Percentiles rank a stretch among this genome's conserved stretches.
Evolutionary conservation across 2,113 vertebrate species (phyloP).

Genomic region (Megaleporinus macrocephalus): DNA sequence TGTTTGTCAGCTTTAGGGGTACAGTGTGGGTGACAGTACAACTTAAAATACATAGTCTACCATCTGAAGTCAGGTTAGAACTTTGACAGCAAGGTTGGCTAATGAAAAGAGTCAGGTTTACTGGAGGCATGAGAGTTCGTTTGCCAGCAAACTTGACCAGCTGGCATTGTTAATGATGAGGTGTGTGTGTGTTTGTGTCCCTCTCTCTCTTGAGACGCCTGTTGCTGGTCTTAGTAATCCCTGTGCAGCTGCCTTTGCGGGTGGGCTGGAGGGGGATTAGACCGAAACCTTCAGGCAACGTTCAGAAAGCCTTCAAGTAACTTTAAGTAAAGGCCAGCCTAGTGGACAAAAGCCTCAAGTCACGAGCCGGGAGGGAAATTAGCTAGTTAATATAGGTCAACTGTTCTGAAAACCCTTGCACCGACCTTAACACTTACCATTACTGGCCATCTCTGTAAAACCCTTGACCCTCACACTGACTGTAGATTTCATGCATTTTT

Average conservation of each 20-base stretch:
- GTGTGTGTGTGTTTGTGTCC: slow-evolving; percentile 50
- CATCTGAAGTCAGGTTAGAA: not conserved
- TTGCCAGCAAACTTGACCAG: not conserved
- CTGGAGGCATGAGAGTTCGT: not conserved
- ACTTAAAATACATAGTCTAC: not conserved
- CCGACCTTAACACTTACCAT: not conserved
- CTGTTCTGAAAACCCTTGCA: slow-evolving; percentile 19
- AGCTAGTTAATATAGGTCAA: slow-evolving; percentile 58
- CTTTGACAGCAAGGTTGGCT: not conserved
- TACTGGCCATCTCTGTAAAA: not conserved
- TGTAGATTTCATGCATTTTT: not conserved
- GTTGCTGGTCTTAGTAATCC: slow-evolving; percentile 66
- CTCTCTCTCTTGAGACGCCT: slow-evolving; percentile 57
- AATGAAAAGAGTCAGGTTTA: slow-evolving; percentile 4
- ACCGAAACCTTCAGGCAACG: slow-evolving; percentile 56
- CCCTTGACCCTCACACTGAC: not conserved
- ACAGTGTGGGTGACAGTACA: not conserved
- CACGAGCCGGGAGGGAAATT: slow-evolving; percentile 45
- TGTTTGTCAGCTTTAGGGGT: not conserved
- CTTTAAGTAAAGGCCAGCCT: slow-evolving; percentile 51
- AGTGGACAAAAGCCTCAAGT: slow-evolving; percentile 51
- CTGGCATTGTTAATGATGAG: not conserved
- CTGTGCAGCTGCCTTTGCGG: slow-evolving; percentile 51
- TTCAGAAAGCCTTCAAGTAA: slow-evolving; percentile 49
- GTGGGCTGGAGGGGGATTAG: slow-evolving; percentile 57